A percentile compares a stretch with the other conserved stretches of the same genome.
Conservation (phyloP, 2,113 vertebrate species). For the Chamaea fasciata region DNA sequence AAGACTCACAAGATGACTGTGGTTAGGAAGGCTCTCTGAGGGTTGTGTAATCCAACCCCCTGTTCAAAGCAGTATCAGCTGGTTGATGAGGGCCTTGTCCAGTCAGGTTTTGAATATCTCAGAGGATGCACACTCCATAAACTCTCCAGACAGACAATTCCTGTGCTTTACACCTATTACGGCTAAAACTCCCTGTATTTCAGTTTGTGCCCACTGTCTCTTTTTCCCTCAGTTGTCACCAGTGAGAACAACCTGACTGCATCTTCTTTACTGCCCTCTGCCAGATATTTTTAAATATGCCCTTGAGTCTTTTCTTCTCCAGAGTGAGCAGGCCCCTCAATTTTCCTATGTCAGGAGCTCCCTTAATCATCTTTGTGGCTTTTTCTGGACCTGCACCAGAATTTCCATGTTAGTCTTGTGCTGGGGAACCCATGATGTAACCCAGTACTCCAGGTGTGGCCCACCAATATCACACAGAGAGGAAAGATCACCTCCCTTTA, state of each 20-base stretch:
- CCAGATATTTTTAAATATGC: neutral
- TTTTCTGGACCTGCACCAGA: neutral
- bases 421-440: neutral
- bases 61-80: neutral
- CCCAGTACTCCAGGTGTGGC: neutral
- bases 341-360: neutral
- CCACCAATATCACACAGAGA: neutral
- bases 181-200: neutral
- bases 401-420: neutral
- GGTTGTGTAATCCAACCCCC: fast-evolving
- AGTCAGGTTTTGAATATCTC: neutral
- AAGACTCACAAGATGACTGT: neutral
- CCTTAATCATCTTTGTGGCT: neutral
- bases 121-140: neutral
- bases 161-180: neutral
- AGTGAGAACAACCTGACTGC: neutral
- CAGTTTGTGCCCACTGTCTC: neutral
- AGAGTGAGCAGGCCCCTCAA: neutral
- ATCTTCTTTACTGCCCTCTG: neutral
- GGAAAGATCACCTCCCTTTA: neutral
- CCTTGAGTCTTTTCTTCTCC: neutral
- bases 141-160: neutral
- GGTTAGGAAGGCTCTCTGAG: neutral
- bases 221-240: neutral
- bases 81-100: neutral